Evolutionary conservation across 2,888 invertebrate species (phyloP).

Genomic region (Melanchra persicariae): DNA sequence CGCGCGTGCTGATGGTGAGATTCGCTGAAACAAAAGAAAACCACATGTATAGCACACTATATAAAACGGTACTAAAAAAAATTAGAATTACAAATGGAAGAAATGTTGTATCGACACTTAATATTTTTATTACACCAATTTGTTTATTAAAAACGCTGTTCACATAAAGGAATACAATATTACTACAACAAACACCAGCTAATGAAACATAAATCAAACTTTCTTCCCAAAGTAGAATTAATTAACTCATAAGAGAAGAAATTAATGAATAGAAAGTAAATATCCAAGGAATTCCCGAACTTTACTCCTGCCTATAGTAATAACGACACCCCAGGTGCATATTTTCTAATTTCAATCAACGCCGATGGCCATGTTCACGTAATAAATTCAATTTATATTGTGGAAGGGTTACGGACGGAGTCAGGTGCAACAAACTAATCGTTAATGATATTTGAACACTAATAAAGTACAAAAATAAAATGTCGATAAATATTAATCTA

Average conservation of each 20-base stretch:
- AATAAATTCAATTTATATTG: conserved; percentile 69
- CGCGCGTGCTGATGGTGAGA: conserved; percentile 92
- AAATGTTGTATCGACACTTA: conserved; percentile 32
- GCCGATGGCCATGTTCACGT: conserved; percentile 73
- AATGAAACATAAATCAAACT: conserved; percentile 70
- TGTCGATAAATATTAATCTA: conserved; percentile 87
- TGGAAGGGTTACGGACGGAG: conserved; percentile 66
- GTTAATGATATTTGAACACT: conserved; percentile 88
- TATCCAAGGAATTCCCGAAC: conserved; percentile 78
- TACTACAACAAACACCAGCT: conserved; percentile 59
- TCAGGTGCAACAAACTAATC: conserved; percentile 83
- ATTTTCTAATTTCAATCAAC: conserved; percentile 77
- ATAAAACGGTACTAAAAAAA: background rate
- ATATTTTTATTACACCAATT: conserved; percentile 54
- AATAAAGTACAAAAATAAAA: conserved; percentile 87
- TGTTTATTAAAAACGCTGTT: conserved; percentile 47
- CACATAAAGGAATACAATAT: conserved; percentile 53
- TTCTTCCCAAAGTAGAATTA: conserved; percentile 77
- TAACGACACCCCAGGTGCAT: conserved; percentile 80
- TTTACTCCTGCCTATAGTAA: conserved; percentile 73
- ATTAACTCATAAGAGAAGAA: conserved; percentile 79
- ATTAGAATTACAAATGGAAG: background rate
- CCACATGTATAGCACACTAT: conserved; percentile 6
- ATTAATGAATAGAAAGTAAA: conserved; percentile 82
- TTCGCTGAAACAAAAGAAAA: conserved; percentile 91